Conservation (phyloP, 2,113 vertebrate species). For the Dasyprocta punctata region DNA sequence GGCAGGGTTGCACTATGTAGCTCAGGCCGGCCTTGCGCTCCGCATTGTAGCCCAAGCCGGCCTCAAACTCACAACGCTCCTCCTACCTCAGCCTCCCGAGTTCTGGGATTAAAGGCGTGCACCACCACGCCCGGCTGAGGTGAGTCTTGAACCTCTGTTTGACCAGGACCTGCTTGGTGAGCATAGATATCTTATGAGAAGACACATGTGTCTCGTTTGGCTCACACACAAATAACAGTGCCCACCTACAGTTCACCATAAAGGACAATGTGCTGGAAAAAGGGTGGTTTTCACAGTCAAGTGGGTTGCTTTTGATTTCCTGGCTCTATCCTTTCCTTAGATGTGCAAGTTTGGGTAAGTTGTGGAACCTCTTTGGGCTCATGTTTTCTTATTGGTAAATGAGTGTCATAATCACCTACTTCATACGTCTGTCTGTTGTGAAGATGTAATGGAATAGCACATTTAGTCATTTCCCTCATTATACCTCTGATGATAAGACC, state of each 20-base stretch:
- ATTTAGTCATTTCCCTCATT: background rate
- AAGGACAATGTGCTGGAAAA: background rate
- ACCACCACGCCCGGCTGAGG: too few species aligned
- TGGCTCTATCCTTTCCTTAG: background rate
- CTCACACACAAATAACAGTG: background rate
- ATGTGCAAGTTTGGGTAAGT: background rate
- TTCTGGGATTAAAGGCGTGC: too few species aligned
- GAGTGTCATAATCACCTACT: background rate
- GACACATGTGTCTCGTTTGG: background rate
- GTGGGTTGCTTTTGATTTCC: background rate
- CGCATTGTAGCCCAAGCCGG: too few species aligned
- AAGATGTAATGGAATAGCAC: constrained; percentile 1
- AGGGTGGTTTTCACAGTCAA: background rate
- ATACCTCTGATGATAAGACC: background rate
- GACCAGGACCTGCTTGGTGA: background rate
- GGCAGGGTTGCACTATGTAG: too few species aligned
- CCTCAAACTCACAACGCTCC: too few species aligned
- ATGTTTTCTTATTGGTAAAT: background rate
- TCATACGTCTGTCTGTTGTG: background rate
- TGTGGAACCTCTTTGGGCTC: background rate
- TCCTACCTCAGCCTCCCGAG: too few species aligned
- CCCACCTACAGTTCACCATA: background rate
- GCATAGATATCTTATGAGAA: background rate
- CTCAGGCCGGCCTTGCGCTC: too few species aligned
- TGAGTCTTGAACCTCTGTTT: background rate